phyloP scores from a whole-genome alignment of 2,888 invertebrate genomes.

The Heliconius ethilla region DNA sequence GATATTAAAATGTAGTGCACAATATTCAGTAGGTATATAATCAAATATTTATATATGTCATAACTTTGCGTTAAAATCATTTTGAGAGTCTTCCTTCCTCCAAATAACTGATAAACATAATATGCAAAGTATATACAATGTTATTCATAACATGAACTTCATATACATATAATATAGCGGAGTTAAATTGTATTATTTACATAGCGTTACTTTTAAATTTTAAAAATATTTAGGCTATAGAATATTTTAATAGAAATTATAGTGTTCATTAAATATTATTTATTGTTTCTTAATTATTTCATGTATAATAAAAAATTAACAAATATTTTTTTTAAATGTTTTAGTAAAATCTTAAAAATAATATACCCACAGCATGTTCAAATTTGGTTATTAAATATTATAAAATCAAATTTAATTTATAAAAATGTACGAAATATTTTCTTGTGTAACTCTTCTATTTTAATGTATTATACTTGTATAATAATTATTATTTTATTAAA shows the following conservation, averaged over 20 bases:
- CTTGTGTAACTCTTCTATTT: neutral
- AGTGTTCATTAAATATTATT: too few relatives aligned
- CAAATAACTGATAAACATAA: neutral
- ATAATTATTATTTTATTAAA: neutral
- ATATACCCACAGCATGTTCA: neutral
- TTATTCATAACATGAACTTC: too few relatives aligned
- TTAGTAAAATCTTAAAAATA: neutral
- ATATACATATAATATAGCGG: neutral
- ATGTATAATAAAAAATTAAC: neutral
- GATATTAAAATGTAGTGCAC: neutral
- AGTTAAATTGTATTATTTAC: too few relatives aligned
- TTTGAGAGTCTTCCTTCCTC: neutral
- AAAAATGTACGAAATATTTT: neutral
- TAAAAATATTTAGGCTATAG: too few relatives aligned
- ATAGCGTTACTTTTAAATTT: too few relatives aligned
- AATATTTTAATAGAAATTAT: neutral
- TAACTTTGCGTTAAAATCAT: neutral
- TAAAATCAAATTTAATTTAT: neutral
- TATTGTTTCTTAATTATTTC: neutral
- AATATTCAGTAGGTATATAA: neutral
- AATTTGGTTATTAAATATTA: neutral
- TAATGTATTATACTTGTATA: conserved; percentile 3
- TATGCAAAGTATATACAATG: neutral
- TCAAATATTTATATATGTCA: neutral
- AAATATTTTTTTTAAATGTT: neutral